Conservation (phyloP, 2,888 invertebrate species). For the Tryphoninae sp. region DNA sequence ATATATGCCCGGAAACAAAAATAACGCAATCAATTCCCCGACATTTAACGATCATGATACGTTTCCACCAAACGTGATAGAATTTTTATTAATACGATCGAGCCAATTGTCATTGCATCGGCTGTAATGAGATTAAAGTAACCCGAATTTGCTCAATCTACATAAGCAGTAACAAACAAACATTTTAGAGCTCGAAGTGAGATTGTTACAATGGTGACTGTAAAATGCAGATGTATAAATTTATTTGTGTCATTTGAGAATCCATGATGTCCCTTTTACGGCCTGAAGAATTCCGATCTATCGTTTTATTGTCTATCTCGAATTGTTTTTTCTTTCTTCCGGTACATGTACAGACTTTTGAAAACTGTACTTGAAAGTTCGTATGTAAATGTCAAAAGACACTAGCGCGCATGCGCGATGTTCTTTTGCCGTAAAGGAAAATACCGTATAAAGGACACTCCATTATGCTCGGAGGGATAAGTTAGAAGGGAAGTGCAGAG, state of each 20-base stretch:
- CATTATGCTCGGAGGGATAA: not conserved
- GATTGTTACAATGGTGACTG: too few species aligned
- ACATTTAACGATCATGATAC: too few species aligned
- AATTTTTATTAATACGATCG: not conserved
- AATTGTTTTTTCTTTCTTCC: too few species aligned
- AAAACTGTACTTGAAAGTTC: not conserved
- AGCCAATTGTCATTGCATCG: not conserved
- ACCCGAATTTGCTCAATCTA: slow-evolving; percentile 1
- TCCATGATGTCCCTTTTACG: slow-evolving; percentile 4
- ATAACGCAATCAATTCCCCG: too few species aligned
- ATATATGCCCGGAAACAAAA: too few species aligned
- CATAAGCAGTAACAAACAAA: slow-evolving; percentile 3
- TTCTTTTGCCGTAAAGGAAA: slow-evolving; percentile 2
- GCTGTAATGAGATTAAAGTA: too few species aligned
- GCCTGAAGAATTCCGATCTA: too few species aligned
- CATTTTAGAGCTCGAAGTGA: slow-evolving; percentile 12
- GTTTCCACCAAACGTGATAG: not conserved
- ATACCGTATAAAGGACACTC: not conserved
- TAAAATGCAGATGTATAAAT: slow-evolving; percentile 24
- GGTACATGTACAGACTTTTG: too few species aligned
- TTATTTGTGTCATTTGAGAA: slow-evolving; percentile 13
- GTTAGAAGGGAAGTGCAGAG: slow-evolving; percentile 35
- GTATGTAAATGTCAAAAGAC: not conserved
- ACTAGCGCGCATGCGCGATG: not conserved
- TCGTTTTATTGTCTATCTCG: too few species aligned